Percentiles rank a stretch among this genome's conserved stretches.
Evolutionary conservation across 2,888 invertebrate species (phyloP).

Genomic region (Autographa gamma): DNA sequence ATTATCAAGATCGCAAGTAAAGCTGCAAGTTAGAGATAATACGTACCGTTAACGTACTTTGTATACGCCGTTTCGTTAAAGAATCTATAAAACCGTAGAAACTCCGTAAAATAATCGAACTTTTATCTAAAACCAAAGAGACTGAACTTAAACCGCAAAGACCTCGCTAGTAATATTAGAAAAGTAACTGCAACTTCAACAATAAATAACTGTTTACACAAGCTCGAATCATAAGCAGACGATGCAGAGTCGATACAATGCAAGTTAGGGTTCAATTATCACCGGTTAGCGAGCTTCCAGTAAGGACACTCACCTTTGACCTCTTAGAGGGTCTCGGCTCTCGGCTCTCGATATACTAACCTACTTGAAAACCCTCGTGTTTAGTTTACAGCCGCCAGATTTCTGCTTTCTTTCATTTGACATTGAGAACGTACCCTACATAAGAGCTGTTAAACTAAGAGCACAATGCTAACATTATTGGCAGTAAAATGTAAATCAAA

Average conservation of each 20-base stretch:
- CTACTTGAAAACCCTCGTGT: constrained; percentile 58
- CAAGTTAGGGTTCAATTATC: constrained; percentile 81
- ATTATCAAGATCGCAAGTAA: too few species aligned
- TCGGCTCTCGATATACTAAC: constrained; percentile 70
- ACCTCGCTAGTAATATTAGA: constrained; percentile 18
- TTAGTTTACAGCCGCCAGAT: constrained; percentile 41
- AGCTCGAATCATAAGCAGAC: constrained; percentile 72
- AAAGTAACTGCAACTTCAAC: constrained; percentile 34
- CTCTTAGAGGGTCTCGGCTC: constrained; percentile 62
- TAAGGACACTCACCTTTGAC: constrained; percentile 78
- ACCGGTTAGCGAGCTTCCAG: constrained; percentile 71
- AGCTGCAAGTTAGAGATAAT: too few species aligned
- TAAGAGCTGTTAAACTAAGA: constrained; percentile 31
- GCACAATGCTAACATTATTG: constrained; percentile 28
- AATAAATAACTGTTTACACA: constrained; percentile 43
- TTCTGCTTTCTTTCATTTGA: constrained; percentile 52
- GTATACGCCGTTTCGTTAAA: too few species aligned
- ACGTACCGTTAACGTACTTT: too few species aligned
- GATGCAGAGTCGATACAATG: constrained; percentile 64
- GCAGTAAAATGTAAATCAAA: constrained; percentile 21
- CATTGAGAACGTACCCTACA: constrained; percentile 49
- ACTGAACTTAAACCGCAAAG: constrained; percentile 10
- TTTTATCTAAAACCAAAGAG: too few species aligned
- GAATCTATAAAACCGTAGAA: too few species aligned
- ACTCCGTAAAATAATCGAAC: too few species aligned